Evolutionary conservation across 2,888 invertebrate species (phyloP).

Genomic region (Caenorhabditis sp.): DNA sequence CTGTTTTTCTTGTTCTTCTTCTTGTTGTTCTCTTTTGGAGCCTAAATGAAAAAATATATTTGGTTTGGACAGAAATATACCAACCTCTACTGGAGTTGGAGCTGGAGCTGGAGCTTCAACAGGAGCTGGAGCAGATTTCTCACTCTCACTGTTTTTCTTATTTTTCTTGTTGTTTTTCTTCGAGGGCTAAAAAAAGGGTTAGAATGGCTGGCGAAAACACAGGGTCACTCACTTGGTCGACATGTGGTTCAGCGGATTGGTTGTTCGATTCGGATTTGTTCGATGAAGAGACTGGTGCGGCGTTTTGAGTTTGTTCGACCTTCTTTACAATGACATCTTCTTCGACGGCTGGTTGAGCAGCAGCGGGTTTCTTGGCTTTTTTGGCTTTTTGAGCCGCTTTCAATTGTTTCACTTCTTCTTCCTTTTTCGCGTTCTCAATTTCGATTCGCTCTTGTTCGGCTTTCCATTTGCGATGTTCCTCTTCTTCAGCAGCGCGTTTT

Average conservation of each 20-base stretch:
- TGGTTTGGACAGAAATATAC: background rate
- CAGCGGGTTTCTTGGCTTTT: slow-evolving; percentile 5
- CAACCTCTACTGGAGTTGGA: slow-evolving; percentile 5
- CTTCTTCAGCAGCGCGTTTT: slow-evolving; percentile 40
- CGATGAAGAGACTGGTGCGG: background rate
- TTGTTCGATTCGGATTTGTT: background rate
- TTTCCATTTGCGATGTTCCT: slow-evolving; percentile 38
- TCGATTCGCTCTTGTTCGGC: slow-evolving; percentile 34
- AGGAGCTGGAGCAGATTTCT: slow-evolving; percentile 23
- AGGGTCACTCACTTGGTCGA: background rate
- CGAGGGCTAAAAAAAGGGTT: slow-evolving; percentile 10
- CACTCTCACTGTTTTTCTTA: background rate
- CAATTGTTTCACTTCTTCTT: slow-evolving; percentile 35
- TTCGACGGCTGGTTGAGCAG: slow-evolving; percentile 23
- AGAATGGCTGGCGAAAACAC: too few relatives aligned
- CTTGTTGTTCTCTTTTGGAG: background rate
- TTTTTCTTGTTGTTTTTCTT: slow-evolving; percentile 27
- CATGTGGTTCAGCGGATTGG: background rate
- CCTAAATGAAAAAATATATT: too few relatives aligned
- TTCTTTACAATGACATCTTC: slow-evolving; percentile 32
- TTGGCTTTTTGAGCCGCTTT: slow-evolving; percentile 29
- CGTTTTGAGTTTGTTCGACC: slow-evolving; percentile 5
- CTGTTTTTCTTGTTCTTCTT: slow-evolving; percentile 8
- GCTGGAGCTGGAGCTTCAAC: slow-evolving; percentile 7
- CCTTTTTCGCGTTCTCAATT: slow-evolving; percentile 35